A percentile compares a stretch with the other conserved stretches of the same genome.
Evolutionary conservation across 1,140 invertebrate genomes (phyloP).

Genomic region (Tetraneura akinire): DNA sequence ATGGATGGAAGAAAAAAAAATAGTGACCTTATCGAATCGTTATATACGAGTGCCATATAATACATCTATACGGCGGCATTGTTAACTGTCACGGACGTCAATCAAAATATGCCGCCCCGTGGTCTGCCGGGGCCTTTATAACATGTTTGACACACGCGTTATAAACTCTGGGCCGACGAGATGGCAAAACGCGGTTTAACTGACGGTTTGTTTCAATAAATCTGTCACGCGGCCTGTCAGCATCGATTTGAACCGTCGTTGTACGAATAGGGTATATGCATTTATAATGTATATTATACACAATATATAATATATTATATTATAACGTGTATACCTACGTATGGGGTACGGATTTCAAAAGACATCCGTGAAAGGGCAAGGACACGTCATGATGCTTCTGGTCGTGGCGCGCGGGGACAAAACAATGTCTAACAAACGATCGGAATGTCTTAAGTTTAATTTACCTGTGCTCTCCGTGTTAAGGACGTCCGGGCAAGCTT

Average conservation of each 20-base stretch:
- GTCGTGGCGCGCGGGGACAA: not conserved
- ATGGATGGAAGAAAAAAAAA: not conserved
- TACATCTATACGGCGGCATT: not conserved
- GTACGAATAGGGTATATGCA: not conserved
- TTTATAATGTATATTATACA: not conserved
- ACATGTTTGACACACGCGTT: slow-evolving; percentile 45
- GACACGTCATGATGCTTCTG: too few species aligned
- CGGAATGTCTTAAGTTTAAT: not conserved
- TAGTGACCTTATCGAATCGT: slow-evolving; percentile 44
- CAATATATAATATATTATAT: too few species aligned
- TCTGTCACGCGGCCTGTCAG: slow-evolving; percentile 53
- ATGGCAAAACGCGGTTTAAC: slow-evolving; percentile 21
- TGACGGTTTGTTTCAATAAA: slow-evolving; percentile 55
- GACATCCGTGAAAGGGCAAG: too few species aligned
- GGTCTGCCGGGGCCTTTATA: not conserved
- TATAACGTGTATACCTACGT: too few species aligned
- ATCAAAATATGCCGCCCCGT: slow-evolving; percentile 26
- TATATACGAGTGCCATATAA: slow-evolving; percentile 45
- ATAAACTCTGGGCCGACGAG: slow-evolving; percentile 25
- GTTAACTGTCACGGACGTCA: slow-evolving; percentile 47
- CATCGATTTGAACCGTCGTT: slow-evolving; percentile 52
- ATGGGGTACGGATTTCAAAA: too few species aligned
- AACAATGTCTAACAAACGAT: not conserved
- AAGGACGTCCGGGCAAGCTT: slow-evolving; percentile 79
- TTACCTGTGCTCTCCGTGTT: slow-evolving; percentile 66